These are phyloP conservation scores for Sycophila sp. DNA, from an alignment of 1,140 invertebrate genomes.

Conservation along the genomic window DNA sequence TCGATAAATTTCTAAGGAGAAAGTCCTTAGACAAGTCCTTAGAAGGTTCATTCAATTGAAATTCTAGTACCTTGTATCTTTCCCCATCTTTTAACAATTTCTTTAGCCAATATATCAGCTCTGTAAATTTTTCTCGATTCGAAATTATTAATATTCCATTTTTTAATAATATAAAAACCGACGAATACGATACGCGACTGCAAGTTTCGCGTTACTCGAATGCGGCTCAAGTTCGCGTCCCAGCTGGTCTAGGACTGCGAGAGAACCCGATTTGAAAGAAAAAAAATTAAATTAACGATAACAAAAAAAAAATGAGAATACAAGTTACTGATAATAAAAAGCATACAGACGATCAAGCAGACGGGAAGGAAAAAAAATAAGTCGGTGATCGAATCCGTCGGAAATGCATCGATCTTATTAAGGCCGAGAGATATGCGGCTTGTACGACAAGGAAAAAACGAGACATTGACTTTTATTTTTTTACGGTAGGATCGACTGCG, in stretches of 20 bases:
- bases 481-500: background rate
- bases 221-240: slow-evolving; percentile 11
- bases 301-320: background rate
- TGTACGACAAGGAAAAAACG: background rate
- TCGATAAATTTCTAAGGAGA: no score
- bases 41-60: no score
- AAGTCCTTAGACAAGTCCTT: no score
- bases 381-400: background rate
- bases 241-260: slow-evolving; percentile 23
- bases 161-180: no score
- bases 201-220: background rate
- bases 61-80: no score
- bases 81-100: no score
- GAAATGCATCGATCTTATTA: background rate
- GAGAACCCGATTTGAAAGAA: background rate
- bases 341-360: no score
- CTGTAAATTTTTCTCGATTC: no score
- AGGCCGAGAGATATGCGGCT: background rate
- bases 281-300: background rate
- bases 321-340: background rate
- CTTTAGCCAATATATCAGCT: no score
- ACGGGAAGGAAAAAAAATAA: background rate
- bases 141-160: no score
- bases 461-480: slow-evolving; percentile 25
- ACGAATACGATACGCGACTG: no score